A percentile compares a stretch with the other conserved stretches of the same genome.
phyloP scores from a whole-genome alignment of 2,113 vertebrate genomes.

The Elephas maximus region DNA sequence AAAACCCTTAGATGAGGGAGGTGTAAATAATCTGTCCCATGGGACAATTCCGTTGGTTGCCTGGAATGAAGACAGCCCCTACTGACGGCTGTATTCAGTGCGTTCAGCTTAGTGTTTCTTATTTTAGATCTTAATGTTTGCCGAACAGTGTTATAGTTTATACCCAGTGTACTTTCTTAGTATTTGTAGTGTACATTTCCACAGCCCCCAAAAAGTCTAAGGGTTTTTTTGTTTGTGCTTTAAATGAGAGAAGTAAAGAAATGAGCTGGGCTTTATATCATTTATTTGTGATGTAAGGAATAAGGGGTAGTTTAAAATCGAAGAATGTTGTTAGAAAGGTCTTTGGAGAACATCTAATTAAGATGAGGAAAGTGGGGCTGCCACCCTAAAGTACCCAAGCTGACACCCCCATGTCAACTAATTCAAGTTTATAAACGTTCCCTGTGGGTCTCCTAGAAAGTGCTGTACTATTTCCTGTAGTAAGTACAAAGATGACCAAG shows the following conservation, averaged over 20 bases:
- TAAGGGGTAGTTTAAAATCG: not conserved
- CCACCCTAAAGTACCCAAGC: not conserved
- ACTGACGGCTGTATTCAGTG: not conserved
- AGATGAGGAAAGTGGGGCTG: not conserved
- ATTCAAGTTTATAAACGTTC: not conserved
- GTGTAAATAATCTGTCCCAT: too few relatives aligned
- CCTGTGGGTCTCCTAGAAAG: not conserved
- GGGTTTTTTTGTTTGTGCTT: not conserved
- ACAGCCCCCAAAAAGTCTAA: not conserved
- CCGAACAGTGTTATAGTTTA: not conserved
- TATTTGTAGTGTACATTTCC: not conserved
- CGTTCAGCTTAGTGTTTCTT: not conserved
- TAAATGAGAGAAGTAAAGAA: constrained; percentile 39
- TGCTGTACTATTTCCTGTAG: not conserved
- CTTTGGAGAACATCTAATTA: not conserved
- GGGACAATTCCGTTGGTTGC: not conserved
- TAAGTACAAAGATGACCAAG: not conserved
- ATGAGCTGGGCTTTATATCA: not conserved
- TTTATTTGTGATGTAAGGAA: not conserved
- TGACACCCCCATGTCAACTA: too few relatives aligned
- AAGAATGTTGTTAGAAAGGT: not conserved
- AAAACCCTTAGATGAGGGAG: not conserved
- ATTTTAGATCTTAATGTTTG: not conserved
- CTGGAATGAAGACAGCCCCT: not conserved
- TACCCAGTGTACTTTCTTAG: not conserved